Percentiles rank a stretch among this genome's conserved stretches.
Evolutionary conservation across 2,888 invertebrate genomes (phyloP).

Genomic region (Prosapia bicincta): DNA sequence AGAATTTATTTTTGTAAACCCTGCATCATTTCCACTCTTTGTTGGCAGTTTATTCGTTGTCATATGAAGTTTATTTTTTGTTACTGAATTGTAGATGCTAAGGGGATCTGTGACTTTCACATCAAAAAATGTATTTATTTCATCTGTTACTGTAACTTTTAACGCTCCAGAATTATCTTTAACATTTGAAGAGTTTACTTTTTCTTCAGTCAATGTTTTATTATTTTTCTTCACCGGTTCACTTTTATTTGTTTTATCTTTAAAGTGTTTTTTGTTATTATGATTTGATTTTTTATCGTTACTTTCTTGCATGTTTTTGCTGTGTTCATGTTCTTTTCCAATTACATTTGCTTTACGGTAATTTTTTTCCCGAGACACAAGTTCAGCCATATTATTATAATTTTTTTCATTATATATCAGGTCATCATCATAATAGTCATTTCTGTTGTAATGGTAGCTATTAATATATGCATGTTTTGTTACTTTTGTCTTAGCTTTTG

Average conservation of each 20-base stretch:
- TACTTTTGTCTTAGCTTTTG: background rate
- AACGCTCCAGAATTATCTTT: no score
- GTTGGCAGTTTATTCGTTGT: background rate
- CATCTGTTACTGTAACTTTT: background rate
- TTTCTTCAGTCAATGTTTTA: background rate
- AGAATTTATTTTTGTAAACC: background rate
- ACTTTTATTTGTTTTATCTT: no score
- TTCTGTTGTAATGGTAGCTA: background rate
- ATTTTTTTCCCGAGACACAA: background rate
- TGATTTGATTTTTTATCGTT: no score
- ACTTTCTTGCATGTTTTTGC: background rate
- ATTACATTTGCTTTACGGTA: background rate
- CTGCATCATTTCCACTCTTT: background rate
- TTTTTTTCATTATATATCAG: background rate
- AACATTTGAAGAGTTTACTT: no score
- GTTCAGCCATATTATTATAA: background rate
- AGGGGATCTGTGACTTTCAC: no score
- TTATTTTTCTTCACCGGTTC: background rate
- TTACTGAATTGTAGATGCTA: no score
- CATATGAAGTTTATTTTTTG: no score
- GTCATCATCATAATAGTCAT: constrained; percentile 7
- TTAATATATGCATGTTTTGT: background rate
- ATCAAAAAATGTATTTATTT: background rate
- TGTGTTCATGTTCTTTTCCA: background rate
- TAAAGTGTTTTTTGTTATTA: no score